These are phyloP conservation scores for Heliothis peltigera DNA, from an alignment of 2,888 invertebrate species.

Conservation along the genomic window DNA sequence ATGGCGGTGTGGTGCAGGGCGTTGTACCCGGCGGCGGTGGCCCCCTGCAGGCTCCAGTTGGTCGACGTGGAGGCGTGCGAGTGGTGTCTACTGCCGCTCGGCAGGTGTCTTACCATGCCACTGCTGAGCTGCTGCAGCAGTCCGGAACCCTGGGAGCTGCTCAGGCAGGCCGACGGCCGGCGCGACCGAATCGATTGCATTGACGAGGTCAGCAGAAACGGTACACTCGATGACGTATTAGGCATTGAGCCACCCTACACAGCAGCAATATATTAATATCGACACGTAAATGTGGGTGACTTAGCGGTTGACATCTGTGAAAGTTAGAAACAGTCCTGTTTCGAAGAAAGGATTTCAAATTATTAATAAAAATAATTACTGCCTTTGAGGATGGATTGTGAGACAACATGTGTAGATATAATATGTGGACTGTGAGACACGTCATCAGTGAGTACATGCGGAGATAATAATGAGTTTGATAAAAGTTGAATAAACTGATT, in stretches of 20 bases:
- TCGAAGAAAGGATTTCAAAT: background rate
- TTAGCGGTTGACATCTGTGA: conserved; percentile 22
- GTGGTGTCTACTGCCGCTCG: conserved; percentile 88
- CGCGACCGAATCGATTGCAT: conserved; percentile 92
- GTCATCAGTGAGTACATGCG: too few species aligned
- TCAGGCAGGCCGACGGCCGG: conserved; percentile 92
- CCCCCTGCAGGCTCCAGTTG: conserved; percentile 88
- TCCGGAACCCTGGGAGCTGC: conserved; percentile 93
- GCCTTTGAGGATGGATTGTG: background rate
- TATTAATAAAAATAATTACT: background rate
- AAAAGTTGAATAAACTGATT: too few species aligned
- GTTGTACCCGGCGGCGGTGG: conserved; percentile 88
- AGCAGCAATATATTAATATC: conserved; percentile 49
- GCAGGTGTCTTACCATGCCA: conserved; percentile 97
- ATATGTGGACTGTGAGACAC: too few species aligned
- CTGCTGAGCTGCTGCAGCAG: conserved; percentile 96
- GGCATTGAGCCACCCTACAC: conserved; percentile 96
- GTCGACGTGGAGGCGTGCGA: conserved; percentile 77
- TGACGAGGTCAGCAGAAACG: conserved; percentile 93
- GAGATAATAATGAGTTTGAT: too few species aligned
- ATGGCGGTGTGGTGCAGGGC: conserved; percentile 87
- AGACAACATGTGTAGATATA: too few species aligned
- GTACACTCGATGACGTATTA: conserved; percentile 96
- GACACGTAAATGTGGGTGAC: conserved; percentile 18
- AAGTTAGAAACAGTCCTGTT: background rate